These are phyloP conservation scores for Pollimyrus isidori DNA, from an alignment of 2,113 vertebrate species.

Conservation along the genomic window DNA sequence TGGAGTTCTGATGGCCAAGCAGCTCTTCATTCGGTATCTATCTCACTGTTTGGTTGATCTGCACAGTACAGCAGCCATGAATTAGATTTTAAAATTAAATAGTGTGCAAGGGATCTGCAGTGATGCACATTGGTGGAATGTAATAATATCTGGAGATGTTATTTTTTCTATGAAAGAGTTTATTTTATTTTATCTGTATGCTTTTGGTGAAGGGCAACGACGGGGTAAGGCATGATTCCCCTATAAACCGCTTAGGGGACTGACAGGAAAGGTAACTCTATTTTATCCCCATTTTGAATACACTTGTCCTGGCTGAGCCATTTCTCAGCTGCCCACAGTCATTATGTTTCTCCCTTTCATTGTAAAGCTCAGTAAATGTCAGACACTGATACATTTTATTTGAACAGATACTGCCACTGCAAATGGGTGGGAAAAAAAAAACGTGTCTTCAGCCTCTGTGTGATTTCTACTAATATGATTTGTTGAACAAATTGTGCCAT, in stretches of 20 bases:
- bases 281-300: slow-evolving; percentile 68
- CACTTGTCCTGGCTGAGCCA: slow-evolving; percentile 61
- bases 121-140: neutral
- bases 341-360: slow-evolving; percentile 76
- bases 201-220: slow-evolving; percentile 38
- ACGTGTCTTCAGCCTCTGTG: slow-evolving; percentile 66
- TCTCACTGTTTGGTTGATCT: neutral
- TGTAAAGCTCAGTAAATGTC: slow-evolving; percentile 83
- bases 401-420: slow-evolving; percentile 74
- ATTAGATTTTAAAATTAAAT: neutral
- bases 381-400: slow-evolving; percentile 88
- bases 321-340: slow-evolving; percentile 70
- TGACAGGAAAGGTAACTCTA: slow-evolving; percentile 68
- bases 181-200: neutral
- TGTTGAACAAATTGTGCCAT: slow-evolving; percentile 89
- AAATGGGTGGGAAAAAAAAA: slow-evolving; percentile 69
- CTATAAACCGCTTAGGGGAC: slow-evolving; percentile 62
- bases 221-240: slow-evolving; percentile 62
- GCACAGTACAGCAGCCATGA: neutral
- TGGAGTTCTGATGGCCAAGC: neutral
- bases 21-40: neutral
- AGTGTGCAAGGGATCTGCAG: neutral
- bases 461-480: slow-evolving; percentile 37
- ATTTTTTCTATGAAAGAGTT: slow-evolving; percentile 11
- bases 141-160: neutral